Evolutionary conservation across 2,888 invertebrate species (phyloP).

Genomic region (Sinohyriopsis cumingii): DNA sequence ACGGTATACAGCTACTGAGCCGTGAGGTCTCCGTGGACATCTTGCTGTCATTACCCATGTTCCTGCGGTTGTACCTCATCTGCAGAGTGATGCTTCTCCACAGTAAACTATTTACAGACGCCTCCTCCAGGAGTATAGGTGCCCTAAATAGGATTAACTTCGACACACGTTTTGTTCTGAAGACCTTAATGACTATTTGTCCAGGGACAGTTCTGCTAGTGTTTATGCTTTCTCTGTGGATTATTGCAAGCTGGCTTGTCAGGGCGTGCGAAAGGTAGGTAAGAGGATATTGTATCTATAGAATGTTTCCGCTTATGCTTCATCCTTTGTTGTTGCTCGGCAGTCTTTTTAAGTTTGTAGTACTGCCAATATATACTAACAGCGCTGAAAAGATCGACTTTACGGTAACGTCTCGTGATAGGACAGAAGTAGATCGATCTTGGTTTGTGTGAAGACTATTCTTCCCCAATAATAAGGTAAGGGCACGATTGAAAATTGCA

Average conservation of each 20-base stretch:
- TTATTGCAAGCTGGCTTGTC: conserved; percentile 99
- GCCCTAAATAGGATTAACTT: conserved; percentile 75
- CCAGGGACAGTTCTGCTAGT: conserved; percentile 97
- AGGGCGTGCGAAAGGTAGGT: conserved; percentile 96
- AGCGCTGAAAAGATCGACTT: too few relatives aligned
- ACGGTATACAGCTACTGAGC: conserved; percentile 45
- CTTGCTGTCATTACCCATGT: conserved; percentile 98
- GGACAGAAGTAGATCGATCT: too few relatives aligned
- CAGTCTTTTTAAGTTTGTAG: too few relatives aligned
- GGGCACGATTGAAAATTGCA: too few relatives aligned
- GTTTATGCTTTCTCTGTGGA: conserved; percentile 99
- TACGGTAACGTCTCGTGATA: too few relatives aligned
- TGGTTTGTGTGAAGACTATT: too few relatives aligned
- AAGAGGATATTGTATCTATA: background rate
- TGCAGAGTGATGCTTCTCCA: conserved; percentile 99
- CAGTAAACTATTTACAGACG: conserved; percentile 99
- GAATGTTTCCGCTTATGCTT: too few relatives aligned
- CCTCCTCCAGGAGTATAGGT: conserved; percentile 90
- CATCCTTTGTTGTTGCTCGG: too few relatives aligned
- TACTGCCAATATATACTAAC: too few relatives aligned
- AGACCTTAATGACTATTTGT: conserved; percentile 99
- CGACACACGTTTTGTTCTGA: conserved; percentile 94
- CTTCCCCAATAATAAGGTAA: too few relatives aligned
- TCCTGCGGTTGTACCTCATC: conserved; percentile 98
- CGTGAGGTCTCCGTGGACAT: conserved; percentile 80